phyloP scores from a whole-genome alignment of 2,797 vertebrate species.

The Caiman crocodilus region DNA sequence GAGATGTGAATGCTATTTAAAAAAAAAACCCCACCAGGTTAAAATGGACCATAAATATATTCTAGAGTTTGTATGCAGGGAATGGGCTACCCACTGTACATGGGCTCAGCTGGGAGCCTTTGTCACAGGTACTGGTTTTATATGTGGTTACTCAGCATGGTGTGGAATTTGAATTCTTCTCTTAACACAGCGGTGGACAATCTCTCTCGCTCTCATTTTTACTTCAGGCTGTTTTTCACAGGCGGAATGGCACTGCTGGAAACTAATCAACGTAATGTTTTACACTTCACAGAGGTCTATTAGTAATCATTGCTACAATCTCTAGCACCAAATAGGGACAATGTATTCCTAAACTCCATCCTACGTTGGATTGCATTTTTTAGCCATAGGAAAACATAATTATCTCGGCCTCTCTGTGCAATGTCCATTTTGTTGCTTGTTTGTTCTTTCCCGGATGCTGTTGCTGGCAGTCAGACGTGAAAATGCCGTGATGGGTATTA shows the following conservation, averaged over 20 bases:
- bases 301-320: slow-evolving; percentile 68
- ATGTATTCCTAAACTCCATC: slow-evolving; percentile 29
- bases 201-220: slow-evolving; percentile 44
- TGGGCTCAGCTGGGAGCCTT: slow-evolving; percentile 23
- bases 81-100: background rate
- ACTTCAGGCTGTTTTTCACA: slow-evolving; percentile 67
- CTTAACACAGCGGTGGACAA: slow-evolving; percentile 64
- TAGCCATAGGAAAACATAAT: background rate
- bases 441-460: background rate
- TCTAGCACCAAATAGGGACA: slow-evolving; percentile 30
- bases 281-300: slow-evolving; percentile 69
- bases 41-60: slow-evolving; percentile 25
- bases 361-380: slow-evolving; percentile 38
- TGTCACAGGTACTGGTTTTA: slow-evolving; percentile 63
- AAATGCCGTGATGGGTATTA: slow-evolving; percentile 28
- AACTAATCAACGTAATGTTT: slow-evolving; percentile 77
- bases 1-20: slow-evolving; percentile 22
- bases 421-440: background rate
- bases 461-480: slow-evolving; percentile 3
- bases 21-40: background rate
- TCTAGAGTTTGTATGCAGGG: slow-evolving; percentile 7
- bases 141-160: slow-evolving; percentile 3
- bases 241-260: slow-evolving; percentile 75
- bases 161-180: slow-evolving; percentile 71
- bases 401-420: slow-evolving; percentile 1